Evolutionary conservation across 1,140 invertebrate genomes (phyloP).

Genomic region (Drosophila pectinifera): DNA sequence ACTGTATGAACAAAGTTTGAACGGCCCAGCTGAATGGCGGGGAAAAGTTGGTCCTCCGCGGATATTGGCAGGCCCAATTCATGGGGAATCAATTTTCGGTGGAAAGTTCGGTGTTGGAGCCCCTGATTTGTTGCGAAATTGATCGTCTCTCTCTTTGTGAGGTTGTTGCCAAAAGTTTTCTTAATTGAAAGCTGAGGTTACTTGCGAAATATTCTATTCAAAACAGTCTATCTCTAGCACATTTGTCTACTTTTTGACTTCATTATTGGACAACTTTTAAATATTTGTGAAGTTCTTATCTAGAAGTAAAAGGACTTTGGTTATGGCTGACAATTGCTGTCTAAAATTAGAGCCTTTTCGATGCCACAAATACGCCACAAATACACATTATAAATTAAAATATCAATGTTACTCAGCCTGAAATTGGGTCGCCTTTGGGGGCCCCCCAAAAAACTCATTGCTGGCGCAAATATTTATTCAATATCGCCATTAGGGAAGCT

Average conservation of each 20-base stretch:
- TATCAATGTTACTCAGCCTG: neutral
- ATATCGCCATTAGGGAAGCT: slow-evolving; percentile 34
- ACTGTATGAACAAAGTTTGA: slow-evolving; percentile 54
- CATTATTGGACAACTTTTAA: neutral
- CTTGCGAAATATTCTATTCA: neutral
- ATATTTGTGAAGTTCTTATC: neutral
- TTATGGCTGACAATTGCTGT: too few relatives aligned
- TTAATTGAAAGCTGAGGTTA: slow-evolving; percentile 32
- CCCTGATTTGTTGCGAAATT: slow-evolving; percentile 26
- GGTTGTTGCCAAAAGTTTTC: slow-evolving; percentile 18
- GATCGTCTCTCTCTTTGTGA: slow-evolving; percentile 13
- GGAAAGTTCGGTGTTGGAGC: slow-evolving; percentile 14
- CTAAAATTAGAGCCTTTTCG: neutral
- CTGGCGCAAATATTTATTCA: slow-evolving; percentile 34
- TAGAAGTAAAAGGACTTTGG: neutral
- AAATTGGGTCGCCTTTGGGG: neutral
- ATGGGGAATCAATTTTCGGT: slow-evolving; percentile 26
- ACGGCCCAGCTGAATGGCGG: slow-evolving; percentile 8
- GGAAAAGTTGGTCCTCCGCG: slow-evolving; percentile 44
- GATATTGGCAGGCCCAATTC: slow-evolving; percentile 22
- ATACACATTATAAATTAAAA: slow-evolving; percentile 9
- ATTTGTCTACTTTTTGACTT: neutral
- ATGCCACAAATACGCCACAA: too few relatives aligned
- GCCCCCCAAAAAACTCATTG: neutral
- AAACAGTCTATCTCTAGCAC: neutral